These are phyloP conservation scores for Notothenia coriiceps DNA, from an alignment of 2,113 vertebrate genomes.

Conservation along the genomic window DNA sequence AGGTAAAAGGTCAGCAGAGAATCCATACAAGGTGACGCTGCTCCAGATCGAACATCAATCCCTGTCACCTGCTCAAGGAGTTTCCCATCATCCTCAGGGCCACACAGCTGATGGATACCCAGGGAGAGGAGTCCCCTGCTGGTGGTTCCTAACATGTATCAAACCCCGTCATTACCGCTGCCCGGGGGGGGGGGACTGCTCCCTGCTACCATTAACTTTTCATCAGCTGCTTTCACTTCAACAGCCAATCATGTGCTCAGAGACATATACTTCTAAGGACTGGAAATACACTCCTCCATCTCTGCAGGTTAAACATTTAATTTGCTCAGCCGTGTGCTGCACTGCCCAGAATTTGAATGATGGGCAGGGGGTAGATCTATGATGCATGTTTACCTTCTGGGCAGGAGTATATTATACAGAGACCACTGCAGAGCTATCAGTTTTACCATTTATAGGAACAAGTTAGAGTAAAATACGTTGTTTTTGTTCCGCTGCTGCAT, in stretches of 20 bases:
- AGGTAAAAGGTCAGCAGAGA: slow-evolving; percentile 54
- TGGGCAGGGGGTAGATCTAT: not conserved
- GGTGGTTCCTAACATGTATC: slow-evolving; percentile 52
- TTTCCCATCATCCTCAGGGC: slow-evolving; percentile 39
- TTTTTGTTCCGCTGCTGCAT: no score
- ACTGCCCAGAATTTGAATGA: not conserved
- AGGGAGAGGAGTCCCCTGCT: slow-evolving; percentile 20
- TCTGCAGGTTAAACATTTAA: not conserved
- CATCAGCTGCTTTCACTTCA: slow-evolving; percentile 35
- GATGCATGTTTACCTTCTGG: not conserved
- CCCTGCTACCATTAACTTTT: slow-evolving; percentile 59
- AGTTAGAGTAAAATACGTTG: no score
- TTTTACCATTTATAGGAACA: no score
- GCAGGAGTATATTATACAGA: not conserved
- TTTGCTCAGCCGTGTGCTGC: not conserved
- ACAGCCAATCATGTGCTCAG: not conserved
- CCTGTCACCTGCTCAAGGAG: slow-evolving; percentile 41
- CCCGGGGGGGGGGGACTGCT: slow-evolving; percentile 33
- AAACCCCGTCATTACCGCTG: slow-evolving; percentile 50
- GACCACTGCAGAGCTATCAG: no score
- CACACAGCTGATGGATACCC: slow-evolving; percentile 22
- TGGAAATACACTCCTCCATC: not conserved
- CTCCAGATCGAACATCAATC: slow-evolving; percentile 47
- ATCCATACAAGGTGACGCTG: slow-evolving; percentile 48
- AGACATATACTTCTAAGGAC: not conserved